Base-by-base conservation (phyloP, 2,113 vertebrate species). In the Oryctolagus cuniculus region DNA sequence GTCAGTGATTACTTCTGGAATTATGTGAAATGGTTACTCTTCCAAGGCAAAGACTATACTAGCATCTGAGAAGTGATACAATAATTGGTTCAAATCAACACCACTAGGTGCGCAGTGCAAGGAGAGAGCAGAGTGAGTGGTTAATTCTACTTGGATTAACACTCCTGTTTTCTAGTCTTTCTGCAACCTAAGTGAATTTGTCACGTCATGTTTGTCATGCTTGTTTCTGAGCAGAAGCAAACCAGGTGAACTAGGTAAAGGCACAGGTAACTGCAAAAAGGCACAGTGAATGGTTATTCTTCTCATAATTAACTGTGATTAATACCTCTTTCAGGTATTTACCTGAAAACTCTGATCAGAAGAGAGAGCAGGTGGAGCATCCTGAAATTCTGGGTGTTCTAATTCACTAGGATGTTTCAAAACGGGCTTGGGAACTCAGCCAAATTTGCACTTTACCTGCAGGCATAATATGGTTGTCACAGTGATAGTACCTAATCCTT, bases 71-170 rank as follows among this genome's bases (percentile, higher is more conserved):
- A 95, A 90, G 69, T 85, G 69, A 44, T 94, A 53, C 51, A 73
- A 53, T 78, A 77, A 69, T 94, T 80, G 78, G 34, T 87, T 96
- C 92, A 75, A 67, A 67, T 93, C 85, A 88, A 81, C 36, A 58
- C 21, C 51, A 61, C 10, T 85, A 79, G 58, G 27, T 94, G 22
- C 49, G 53, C 44, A 84, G 13, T 89, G 10, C 75, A 58, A 64
- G 55, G 86, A 74, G 88, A 93, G 67, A 83, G 61, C 77, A 49
- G 66, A 70, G 19, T 38, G 77, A 91, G 15, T 49, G 16, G 19
- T 75, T 95, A 82, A 91, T 84, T 96, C 67, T 78, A 0, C 31
- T 74, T 79, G 53, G 74, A 93, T 94, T 79, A 82, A 34, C 27
- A 22, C 16, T 21, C 21, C 6, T 83, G 44, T 94, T 95, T 92